Percentiles rank a stretch among this genome's conserved stretches.
phyloP scores from a whole-genome alignment of 2,113 vertebrate species.

The Myrmophylax atrothorax region DNA sequence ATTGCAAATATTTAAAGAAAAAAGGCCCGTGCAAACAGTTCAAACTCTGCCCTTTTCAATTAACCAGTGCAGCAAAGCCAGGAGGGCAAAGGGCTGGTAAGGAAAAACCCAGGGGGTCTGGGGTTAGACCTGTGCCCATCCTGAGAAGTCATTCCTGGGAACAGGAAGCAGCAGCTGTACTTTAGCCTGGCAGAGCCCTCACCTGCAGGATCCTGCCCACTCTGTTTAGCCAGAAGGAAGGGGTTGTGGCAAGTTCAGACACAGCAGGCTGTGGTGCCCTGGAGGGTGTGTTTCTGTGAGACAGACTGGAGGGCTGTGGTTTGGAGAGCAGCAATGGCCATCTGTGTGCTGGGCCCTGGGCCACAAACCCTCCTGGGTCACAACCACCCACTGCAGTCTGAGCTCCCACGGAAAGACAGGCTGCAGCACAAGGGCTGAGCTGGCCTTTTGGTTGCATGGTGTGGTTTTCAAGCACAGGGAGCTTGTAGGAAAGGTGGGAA shows the following conservation, averaged over 20 bases:
- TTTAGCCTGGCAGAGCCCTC: not conserved
- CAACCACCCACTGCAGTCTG: not conserved
- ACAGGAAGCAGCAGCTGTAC: not conserved
- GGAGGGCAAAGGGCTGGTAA: slow-evolving; percentile 8
- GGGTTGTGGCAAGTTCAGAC: not conserved
- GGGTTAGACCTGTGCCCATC: not conserved
- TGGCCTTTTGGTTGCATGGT: not conserved
- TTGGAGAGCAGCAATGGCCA: not conserved
- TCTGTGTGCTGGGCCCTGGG: rapidly evolving
- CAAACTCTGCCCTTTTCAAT: not conserved
- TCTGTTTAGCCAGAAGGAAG: not conserved
- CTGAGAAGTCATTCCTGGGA: not conserved
- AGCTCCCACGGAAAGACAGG: not conserved
- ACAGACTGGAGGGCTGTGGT: not conserved
- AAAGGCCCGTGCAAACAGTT: not conserved
- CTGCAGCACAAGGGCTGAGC: not conserved
- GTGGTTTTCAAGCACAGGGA: not conserved
- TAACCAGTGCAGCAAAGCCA: not conserved
- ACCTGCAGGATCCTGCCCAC: not conserved
- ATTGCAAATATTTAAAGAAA: slow-evolving; percentile 59
- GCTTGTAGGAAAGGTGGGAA: not conserved
- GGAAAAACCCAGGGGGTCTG: not conserved
- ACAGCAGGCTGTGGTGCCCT: not conserved
- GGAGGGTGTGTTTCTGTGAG: not conserved
- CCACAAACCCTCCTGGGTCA: not conserved